Percentiles rank a stretch among this genome's conserved stretches.
Evolutionary conservation across 2,797 vertebrate genomes (phyloP).

Genomic region (Merluccius polli): DNA sequence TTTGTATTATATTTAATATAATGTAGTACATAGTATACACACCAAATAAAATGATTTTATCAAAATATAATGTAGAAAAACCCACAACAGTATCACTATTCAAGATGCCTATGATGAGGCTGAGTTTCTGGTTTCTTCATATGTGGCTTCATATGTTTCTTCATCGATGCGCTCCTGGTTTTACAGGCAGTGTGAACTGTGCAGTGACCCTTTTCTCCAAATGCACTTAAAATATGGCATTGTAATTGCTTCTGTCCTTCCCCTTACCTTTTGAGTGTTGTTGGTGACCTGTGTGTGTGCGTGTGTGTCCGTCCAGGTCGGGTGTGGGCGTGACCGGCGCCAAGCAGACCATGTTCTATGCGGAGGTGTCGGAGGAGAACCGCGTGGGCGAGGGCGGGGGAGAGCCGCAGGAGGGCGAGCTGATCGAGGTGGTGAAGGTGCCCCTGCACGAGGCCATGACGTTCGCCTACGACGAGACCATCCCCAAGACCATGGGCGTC

Average conservation of each 20-base stretch:
- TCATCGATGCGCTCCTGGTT: too few relatives aligned
- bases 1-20: too few relatives aligned
- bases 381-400: conserved; percentile 80
- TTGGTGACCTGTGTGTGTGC: too few relatives aligned
- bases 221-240: background rate
- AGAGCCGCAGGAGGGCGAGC: conserved; percentile 82
- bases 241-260: background rate
- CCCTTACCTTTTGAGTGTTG: background rate
- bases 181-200: background rate
- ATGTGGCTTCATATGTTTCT: too few relatives aligned
- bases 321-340: conserved; percentile 86
- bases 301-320: conserved; percentile 65
- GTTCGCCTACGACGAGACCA: conserved; percentile 79
- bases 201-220: background rate
- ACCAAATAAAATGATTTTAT: too few relatives aligned
- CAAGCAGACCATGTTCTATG: conserved; percentile 91
- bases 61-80: background rate
- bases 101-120: background rate
- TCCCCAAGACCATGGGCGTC: conserved; percentile 88
- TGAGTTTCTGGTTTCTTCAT: background rate
- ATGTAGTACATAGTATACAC: too few relatives aligned
- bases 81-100: background rate
- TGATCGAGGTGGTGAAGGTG: conserved; percentile 89
- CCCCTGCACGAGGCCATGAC: conserved; percentile 84
- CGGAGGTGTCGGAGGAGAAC: conserved; percentile 89